Conservation (phyloP, 2,113 vertebrate species). For the Rhizomys pruinosus region DNA sequence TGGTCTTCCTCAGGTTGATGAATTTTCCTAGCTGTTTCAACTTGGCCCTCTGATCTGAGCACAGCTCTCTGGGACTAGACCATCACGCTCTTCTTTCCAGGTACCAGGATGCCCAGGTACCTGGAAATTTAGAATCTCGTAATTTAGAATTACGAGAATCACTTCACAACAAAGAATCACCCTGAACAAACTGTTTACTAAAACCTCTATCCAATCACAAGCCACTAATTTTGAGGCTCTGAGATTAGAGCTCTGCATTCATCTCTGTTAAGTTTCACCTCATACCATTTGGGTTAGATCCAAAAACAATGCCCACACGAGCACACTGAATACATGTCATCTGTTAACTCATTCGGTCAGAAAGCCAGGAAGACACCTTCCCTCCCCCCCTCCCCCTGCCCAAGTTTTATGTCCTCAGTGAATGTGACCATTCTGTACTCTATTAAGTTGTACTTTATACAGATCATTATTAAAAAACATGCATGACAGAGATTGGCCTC, state of each 20-base stretch:
- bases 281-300: neutral
- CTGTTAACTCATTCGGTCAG: neutral
- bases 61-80: neutral
- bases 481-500: neutral
- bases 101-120: neutral
- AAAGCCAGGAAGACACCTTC: neutral
- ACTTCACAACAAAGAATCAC: neutral
- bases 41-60: neutral
- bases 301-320: neutral
- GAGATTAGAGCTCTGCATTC: neutral
- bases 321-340: neutral
- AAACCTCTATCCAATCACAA: neutral
- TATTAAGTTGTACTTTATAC: neutral
- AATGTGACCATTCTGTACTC: neutral
- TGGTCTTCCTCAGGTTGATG: neutral
- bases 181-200: neutral
- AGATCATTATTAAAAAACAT: neutral
- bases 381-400: no score
- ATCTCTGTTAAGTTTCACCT: neutral
- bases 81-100: neutral
- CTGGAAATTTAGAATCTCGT: neutral
- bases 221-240: neutral
- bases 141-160: no score
- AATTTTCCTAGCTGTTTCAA: neutral
- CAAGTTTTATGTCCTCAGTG: neutral